phyloP scores from a whole-genome alignment of 2,113 vertebrate species.

The Ifrita kowaldi region DNA sequence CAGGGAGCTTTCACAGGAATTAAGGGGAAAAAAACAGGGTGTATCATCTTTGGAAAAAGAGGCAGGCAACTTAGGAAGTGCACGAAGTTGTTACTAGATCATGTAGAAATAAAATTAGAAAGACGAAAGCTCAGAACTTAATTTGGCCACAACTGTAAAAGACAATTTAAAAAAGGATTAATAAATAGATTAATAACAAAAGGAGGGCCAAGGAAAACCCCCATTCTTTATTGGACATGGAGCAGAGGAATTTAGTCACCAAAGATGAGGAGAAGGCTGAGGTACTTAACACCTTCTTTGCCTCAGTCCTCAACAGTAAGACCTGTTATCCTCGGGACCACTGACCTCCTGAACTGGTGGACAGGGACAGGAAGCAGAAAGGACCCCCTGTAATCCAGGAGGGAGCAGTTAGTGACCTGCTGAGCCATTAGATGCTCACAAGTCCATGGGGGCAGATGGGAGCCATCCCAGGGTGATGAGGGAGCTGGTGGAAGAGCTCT shows the following conservation, averaged over 20 bases:
- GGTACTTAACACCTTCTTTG: neutral
- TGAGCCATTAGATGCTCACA: neutral
- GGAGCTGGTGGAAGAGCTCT: no score
- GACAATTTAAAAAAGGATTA: neutral
- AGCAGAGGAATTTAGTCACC: neutral
- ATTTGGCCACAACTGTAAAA: neutral
- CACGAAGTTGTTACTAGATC: neutral
- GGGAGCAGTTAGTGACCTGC: neutral
- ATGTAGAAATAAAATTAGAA: neutral
- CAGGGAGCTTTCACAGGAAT: neutral
- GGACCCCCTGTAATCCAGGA: neutral
- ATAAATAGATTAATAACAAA: neutral
- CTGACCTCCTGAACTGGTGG: neutral
- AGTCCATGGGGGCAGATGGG: neutral
- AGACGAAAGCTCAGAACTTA: neutral
- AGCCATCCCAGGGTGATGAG: neutral
- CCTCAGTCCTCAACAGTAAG: neutral
- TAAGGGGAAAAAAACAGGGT: neutral
- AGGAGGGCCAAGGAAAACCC: neutral
- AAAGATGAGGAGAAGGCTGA: neutral
- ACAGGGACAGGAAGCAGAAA: no score
- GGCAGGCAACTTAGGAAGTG: neutral
- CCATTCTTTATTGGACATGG: neutral
- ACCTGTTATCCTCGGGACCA: neutral
- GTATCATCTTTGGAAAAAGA: neutral